These are phyloP conservation scores for Toxotes lorentzi DNA, from an alignment of 2,797 vertebrate genomes.

Conservation along the genomic window DNA sequence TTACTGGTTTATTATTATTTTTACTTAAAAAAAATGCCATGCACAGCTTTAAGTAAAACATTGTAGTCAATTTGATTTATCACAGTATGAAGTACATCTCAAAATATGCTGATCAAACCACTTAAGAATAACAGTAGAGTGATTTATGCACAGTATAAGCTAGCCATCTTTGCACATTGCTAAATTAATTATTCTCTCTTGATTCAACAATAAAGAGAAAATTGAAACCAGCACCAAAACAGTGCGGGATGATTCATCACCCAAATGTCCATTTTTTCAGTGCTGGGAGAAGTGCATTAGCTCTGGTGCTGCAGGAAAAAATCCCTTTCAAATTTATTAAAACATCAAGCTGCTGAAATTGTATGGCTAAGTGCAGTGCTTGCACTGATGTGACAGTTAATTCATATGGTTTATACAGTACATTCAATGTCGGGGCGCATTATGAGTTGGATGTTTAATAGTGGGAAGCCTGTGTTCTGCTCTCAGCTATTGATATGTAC, in stretches of 20 bases:
- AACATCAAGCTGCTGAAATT: constrained; percentile 42
- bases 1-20: constrained; percentile 15
- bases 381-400: constrained; percentile 37
- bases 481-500: background rate
- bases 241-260: constrained; percentile 60
- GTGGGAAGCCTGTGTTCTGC: constrained; percentile 4
- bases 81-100: constrained; percentile 40
- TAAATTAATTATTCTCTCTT: constrained; percentile 73
- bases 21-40: background rate
- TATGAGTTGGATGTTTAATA: background rate
- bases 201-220: constrained; percentile 69
- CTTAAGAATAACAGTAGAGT: constrained; percentile 43
- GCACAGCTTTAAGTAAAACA: constrained; percentile 41
- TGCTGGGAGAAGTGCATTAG: constrained; percentile 35
- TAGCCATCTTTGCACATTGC: constrained; percentile 56
- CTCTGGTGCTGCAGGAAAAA: constrained; percentile 43
- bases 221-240: constrained; percentile 51
- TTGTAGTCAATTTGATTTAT: constrained; percentile 60
- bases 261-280: constrained; percentile 38
- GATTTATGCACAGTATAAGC: constrained; percentile 63
- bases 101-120: constrained; percentile 66
- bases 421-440: constrained; percentile 32
- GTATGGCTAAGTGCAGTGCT: constrained; percentile 27
- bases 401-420: constrained; percentile 23
- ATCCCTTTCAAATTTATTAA: constrained; percentile 49